Evolutionary conservation across 2,888 invertebrate genomes (phyloP), one percentile per base, ranked within the genome.

Genomic region (Hofmannophila pseudospretella): DNA sequence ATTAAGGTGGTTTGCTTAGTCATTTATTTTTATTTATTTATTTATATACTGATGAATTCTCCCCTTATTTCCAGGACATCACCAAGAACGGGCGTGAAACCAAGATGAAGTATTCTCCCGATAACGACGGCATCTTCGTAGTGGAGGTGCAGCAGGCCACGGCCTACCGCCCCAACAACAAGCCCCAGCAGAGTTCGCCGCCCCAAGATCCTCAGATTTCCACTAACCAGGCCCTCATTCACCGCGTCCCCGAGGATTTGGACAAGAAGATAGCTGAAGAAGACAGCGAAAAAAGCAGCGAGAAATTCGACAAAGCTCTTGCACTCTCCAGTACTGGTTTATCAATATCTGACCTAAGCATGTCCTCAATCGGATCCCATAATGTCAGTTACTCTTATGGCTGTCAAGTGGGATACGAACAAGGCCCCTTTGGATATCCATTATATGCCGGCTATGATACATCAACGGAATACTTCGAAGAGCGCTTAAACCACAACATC

Each of bases 351-450:
- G 94, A 94, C 61, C 85, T 93, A 0, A 94, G 94, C 59, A 89
- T 93, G 60, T 91, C 92, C 9, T 94, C 94, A 16, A 88, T 89
- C 31, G 91, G 90, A 8, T 91, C 91, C 22, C 91, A 91, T 38
- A 93, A 93, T 66, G 91, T 91, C 8, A 92, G 92, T 42, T 93
- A 95, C 67, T 90, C 92, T 30, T 95, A 95, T 64, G 92, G 94
- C 37, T 94, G 93, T 65, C 95, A 95, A 72, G 85, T 91, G 51
- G 90, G 93, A 14, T 94, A 94, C 62, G 92, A 93, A 38, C 89
- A 91, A 50, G 93, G 93, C 25, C 90, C 90, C 39, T 91, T 91
- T 41, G 93, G 92, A 4, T 93, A 93, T 60, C 90, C 90, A 26
- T 70, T 89, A 14, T 91, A 91, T 57, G 80, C 86, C 31, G 90